Evolutionary conservation across 2,797 vertebrate species (phyloP).

Genomic region (Pseudomugil tenellus): DNA sequence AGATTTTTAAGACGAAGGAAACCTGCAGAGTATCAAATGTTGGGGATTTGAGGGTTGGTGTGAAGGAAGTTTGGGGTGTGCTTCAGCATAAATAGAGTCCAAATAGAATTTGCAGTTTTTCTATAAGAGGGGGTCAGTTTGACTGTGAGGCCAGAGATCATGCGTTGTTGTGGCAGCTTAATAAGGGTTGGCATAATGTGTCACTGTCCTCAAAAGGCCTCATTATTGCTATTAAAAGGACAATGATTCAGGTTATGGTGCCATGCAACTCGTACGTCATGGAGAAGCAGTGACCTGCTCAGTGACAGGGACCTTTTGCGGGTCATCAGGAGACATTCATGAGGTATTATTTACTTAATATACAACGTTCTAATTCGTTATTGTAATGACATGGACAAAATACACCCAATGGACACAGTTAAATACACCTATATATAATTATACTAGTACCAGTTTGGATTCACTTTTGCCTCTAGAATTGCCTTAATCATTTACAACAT

Average conservation of each 20-base stretch:
- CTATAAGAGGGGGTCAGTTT: constrained; percentile 21
- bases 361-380: background rate
- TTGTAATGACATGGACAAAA: too few relatives aligned
- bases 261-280: constrained; percentile 16
- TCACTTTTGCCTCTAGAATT: too few relatives aligned
- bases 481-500: too few relatives aligned
- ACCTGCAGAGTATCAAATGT: background rate
- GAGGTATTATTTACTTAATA: background rate
- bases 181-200: constrained; percentile 3
- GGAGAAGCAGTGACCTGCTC: background rate
- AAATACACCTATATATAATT: too few relatives aligned
- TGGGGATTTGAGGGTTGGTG: constrained; percentile 5
- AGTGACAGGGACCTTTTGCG: background rate
- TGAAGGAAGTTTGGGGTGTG: constrained; percentile 21
- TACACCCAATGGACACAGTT: too few relatives aligned
- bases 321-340: background rate
- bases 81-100: constrained; percentile 31
- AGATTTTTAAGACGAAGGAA: background rate
- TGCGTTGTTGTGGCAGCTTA: constrained; percentile 25
- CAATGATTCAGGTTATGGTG: constrained; percentile 25
- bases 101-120: constrained; percentile 5
- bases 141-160: constrained; percentile 19
- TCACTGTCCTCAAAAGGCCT: constrained; percentile 25
- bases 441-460: too few relatives aligned
- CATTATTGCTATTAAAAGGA: constrained; percentile 47